Conservation (phyloP, 2,113 vertebrate genomes). For the Typhlomys cinereus region DNA sequence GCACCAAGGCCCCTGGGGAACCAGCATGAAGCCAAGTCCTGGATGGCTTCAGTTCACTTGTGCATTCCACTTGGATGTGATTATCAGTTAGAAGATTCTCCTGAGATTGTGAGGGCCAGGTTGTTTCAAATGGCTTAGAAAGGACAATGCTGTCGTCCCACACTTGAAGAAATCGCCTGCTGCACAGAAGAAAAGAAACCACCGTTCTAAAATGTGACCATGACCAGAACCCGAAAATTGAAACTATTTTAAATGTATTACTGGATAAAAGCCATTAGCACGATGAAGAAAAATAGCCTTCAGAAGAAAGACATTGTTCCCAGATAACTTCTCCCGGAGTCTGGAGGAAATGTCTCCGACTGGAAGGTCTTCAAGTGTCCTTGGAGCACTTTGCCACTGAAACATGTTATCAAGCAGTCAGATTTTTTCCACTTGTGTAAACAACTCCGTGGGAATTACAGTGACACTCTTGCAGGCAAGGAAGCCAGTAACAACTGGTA, state of each 20-base stretch:
- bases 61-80: conserved; percentile 49
- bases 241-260: conserved; percentile 76
- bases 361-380: conserved; percentile 47
- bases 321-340: conserved; percentile 50
- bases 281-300: conserved; percentile 66
- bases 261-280: conserved; percentile 68
- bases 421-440: conserved; percentile 59
- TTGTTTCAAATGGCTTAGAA: conserved; percentile 63
- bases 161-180: conserved; percentile 56
- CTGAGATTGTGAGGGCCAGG: conserved; percentile 47
- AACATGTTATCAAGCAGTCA: conserved; percentile 65
- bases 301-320: conserved; percentile 40
- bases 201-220: conserved; percentile 50
- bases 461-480: conserved; percentile 51
- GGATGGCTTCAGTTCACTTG: background rate
- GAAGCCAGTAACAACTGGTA: conserved; percentile 52
- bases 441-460: conserved; percentile 58
- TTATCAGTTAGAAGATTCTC: conserved; percentile 60
- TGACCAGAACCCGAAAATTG: conserved; percentile 59
- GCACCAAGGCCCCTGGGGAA: background rate
- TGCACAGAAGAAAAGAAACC: conserved; percentile 18
- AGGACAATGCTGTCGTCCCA: conserved; percentile 42
- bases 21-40: background rate
- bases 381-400: conserved; percentile 36
- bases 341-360: conserved; percentile 47